These are phyloP conservation scores for Vulpes vulpes DNA, from an alignment of 2,113 vertebrate genomes.

Conservation along the genomic window DNA sequence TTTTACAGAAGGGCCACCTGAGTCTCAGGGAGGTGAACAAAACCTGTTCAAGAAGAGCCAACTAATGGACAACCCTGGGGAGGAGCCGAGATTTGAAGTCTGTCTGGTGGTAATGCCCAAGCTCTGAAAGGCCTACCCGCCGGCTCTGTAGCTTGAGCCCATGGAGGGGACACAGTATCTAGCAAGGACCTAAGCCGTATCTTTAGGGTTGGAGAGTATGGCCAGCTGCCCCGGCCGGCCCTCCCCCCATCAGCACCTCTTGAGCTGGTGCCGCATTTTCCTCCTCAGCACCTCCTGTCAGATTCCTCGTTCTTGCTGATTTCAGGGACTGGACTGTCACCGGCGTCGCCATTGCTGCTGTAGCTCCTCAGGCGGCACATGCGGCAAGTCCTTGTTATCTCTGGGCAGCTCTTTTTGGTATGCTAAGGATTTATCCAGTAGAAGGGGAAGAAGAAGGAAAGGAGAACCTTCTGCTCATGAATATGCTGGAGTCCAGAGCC, in stretches of 20 bases:
- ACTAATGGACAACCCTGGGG: not conserved
- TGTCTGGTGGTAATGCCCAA: not conserved
- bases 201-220: constrained; percentile 53
- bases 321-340: constrained; percentile 68
- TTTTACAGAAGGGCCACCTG: constrained; percentile 1
- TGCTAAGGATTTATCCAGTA: constrained; percentile 75
- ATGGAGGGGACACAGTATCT: not conserved
- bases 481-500: not conserved
- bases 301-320: constrained; percentile 75
- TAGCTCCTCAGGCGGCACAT: constrained; percentile 68
- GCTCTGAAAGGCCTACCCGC: not conserved
- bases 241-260: constrained; percentile 77
- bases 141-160: not conserved
- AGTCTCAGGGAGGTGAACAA: constrained; percentile 35
- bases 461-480: not conserved
- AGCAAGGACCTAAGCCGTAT: not conserved
- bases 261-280: constrained; percentile 52
- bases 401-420: constrained; percentile 73
- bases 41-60: not conserved
- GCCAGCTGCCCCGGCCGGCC: constrained; percentile 7
- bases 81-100: not conserved
- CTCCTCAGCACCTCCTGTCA: constrained; percentile 80
- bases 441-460: constrained; percentile 51
- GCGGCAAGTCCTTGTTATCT: constrained; percentile 74
- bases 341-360: constrained; percentile 56